Percentiles rank a stretch among this genome's conserved stretches.
Conservation (phyloP, 2,888 invertebrate species). For the Steromphala cineraria region DNA sequence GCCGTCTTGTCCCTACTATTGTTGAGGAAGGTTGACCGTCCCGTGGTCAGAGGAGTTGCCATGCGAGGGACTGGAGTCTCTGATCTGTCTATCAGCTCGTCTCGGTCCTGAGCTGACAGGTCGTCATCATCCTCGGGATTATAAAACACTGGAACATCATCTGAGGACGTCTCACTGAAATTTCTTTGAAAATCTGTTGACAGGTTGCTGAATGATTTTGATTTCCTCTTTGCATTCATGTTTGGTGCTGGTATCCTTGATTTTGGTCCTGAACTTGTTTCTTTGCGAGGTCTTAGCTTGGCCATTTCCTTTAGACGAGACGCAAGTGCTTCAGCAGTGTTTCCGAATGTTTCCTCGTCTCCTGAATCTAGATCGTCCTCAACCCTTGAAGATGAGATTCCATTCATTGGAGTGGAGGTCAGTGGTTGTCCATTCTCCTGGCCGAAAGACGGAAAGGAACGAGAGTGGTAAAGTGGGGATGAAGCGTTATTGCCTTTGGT, state of each 20-base stretch:
- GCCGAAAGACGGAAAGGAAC: background rate
- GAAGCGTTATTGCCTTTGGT: constrained; percentile 25
- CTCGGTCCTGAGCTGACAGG: constrained; percentile 35
- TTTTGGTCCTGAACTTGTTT: constrained; percentile 46
- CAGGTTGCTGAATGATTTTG: constrained; percentile 54
- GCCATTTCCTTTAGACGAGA: constrained; percentile 64
- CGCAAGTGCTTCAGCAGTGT: constrained; percentile 44
- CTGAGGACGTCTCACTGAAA: background rate
- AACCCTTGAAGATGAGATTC: background rate
- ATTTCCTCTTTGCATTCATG: constrained; percentile 45
- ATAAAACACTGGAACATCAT: constrained; percentile 4
- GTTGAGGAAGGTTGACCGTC: constrained; percentile 59
- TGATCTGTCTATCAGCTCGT: constrained; percentile 41
- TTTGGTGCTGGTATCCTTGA: constrained; percentile 62
- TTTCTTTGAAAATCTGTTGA: background rate
- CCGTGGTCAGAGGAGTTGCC: constrained; percentile 65
- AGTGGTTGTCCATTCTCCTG: background rate
- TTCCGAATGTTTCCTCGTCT: background rate
- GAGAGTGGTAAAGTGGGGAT: constrained; percentile 4
- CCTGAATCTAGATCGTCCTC: background rate
- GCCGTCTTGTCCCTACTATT: background rate
- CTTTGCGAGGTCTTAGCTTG: constrained; percentile 59
- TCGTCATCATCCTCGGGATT: constrained; percentile 22
- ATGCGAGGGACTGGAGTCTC: constrained; percentile 62
- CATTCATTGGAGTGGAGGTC: background rate